Evolutionary conservation across 2,888 invertebrate genomes (phyloP).

Genomic region (Parapristionchus giblindavisi): DNA sequence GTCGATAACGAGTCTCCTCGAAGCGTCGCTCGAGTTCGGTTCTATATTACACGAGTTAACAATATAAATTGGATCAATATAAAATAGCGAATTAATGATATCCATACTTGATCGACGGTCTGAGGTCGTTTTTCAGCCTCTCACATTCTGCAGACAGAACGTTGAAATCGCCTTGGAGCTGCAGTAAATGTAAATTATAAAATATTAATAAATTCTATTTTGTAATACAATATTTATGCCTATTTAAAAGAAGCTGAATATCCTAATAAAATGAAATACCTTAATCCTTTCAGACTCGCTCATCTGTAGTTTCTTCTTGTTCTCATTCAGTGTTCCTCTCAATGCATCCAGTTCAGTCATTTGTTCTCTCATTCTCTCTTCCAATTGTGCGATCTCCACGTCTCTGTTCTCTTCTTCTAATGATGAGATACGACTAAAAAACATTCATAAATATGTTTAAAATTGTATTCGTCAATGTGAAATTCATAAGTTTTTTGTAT

Average conservation of each 20-base stretch:
- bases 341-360: slow-evolving; percentile 10
- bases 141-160: slow-evolving; percentile 46
- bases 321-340: slow-evolving; percentile 24
- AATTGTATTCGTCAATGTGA: no score
- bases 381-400: slow-evolving; percentile 13
- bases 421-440: no score
- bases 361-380: slow-evolving; percentile 15
- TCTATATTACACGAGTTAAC: slow-evolving; percentile 42
- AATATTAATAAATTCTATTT: neutral
- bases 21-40: slow-evolving; percentile 63
- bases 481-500: no score
- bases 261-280: neutral
- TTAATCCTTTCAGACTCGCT: slow-evolving; percentile 28
- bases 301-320: slow-evolving; percentile 21
- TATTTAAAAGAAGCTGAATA: neutral
- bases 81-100: neutral
- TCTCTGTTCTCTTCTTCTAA: no score
- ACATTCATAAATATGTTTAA: no score
- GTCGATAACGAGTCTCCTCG: slow-evolving; percentile 60
- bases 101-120: slow-evolving; percentile 50
- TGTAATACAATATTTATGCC: neutral
- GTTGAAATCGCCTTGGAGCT: slow-evolving; percentile 40
- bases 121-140: slow-evolving; percentile 50
- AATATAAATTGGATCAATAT: no score
- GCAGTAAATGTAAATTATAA: no score